Evolutionary conservation across 2,113 vertebrate genomes (phyloP).

Genomic region (Monopterus albus): DNA sequence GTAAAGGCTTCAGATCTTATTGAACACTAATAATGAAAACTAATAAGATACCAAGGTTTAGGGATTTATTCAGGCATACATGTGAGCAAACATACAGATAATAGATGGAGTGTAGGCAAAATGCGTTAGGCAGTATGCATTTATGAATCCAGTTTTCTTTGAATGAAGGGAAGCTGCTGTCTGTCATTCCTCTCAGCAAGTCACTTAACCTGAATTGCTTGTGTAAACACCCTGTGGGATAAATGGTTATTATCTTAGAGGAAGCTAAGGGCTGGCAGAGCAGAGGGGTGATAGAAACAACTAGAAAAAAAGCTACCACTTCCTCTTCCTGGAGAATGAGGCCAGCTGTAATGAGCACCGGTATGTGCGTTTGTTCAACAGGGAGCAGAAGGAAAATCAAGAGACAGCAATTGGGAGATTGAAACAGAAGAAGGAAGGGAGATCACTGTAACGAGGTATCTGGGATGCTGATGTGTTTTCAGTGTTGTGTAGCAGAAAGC

Average conservation of each 20-base stretch:
- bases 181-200: constrained; percentile 64
- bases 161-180: constrained; percentile 59
- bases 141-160: constrained; percentile 75
- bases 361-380: constrained; percentile 6
- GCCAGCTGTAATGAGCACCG: constrained; percentile 63
- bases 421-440: neutral
- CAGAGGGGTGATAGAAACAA: constrained; percentile 61
- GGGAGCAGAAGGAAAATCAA: neutral
- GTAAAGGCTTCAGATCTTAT: constrained; percentile 44
- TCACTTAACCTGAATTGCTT: constrained; percentile 74
- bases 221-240: constrained; percentile 73
- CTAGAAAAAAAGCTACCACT: constrained; percentile 54
- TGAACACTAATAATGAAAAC: constrained; percentile 52
- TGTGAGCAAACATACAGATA: constrained; percentile 35
- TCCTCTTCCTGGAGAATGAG: constrained; percentile 70
- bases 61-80: constrained; percentile 34
- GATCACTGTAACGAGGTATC: constrained; percentile 61
- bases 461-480: constrained; percentile 64
- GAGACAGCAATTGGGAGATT: neutral
- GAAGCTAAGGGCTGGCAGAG: constrained; percentile 53
- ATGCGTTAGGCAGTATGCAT: constrained; percentile 57
- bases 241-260: constrained; percentile 74
- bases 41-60: constrained; percentile 35
- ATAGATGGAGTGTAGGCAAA: constrained; percentile 46
- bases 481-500: constrained; percentile 23